phyloP scores from a whole-genome alignment of 2,797 vertebrate species.

The Botia kubotai region DNA sequence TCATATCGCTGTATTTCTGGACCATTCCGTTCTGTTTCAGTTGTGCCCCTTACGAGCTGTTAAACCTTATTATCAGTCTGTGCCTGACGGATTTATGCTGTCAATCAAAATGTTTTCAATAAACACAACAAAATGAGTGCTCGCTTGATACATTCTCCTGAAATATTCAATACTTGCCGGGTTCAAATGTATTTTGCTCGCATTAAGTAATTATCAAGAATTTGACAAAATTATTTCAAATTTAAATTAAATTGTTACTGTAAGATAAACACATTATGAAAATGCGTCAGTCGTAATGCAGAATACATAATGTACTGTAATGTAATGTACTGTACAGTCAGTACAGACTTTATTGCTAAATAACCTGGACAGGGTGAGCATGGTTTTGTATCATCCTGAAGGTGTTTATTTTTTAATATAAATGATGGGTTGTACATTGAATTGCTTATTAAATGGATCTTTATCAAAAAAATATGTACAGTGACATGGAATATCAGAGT shows the following conservation, averaged over 20 bases:
- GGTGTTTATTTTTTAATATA: neutral
- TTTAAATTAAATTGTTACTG: neutral
- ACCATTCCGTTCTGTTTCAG: constrained; percentile 78
- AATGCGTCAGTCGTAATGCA: too few relatives aligned
- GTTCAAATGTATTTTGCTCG: neutral
- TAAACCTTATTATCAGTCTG: constrained; percentile 63
- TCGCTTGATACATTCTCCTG: constrained; percentile 1
- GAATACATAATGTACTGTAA: neutral
- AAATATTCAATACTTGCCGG: neutral
- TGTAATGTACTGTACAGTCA: too few relatives aligned
- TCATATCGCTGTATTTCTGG: constrained; percentile 63
- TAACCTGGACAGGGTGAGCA: too few relatives aligned
- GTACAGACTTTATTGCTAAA: too few relatives aligned
- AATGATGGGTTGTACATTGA: neutral
- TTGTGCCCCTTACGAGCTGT: constrained; percentile 42
- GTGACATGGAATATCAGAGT: neutral
- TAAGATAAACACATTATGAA: neutral
- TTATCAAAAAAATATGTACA: neutral
- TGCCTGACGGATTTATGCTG: constrained; percentile 81
- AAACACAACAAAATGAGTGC: constrained; percentile 80
- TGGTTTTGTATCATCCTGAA: too few relatives aligned
- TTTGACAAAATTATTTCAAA: neutral
- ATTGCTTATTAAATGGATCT: too few relatives aligned
- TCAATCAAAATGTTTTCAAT: constrained; percentile 77
- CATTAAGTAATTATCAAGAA: neutral